Percentiles rank a stretch among this genome's conserved stretches.
Evolutionary conservation across 2,797 vertebrate species (phyloP).

Genomic region (Myotis myotis): DNA sequence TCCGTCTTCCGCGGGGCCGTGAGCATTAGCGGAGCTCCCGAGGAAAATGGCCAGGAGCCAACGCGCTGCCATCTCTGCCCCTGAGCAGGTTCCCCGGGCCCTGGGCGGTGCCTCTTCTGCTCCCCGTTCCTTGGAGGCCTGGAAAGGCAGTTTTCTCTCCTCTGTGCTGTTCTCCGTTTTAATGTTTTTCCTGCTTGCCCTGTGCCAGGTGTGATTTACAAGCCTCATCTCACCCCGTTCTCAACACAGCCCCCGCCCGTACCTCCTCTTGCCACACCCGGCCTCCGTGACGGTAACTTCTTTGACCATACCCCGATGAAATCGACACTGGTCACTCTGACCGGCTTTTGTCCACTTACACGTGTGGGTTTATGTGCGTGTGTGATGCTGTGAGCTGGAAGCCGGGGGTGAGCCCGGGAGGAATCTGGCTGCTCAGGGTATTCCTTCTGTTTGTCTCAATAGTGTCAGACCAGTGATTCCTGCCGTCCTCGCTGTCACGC

Average conservation of each 20-base stretch:
- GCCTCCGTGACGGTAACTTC: background rate
- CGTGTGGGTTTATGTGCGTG: background rate
- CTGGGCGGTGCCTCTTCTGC: accelerated
- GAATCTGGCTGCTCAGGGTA: background rate
- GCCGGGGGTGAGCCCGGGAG: background rate
- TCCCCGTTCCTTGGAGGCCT: background rate
- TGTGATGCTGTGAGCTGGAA: background rate
- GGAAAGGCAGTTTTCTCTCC: background rate
- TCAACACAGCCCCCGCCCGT: background rate
- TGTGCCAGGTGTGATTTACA: background rate
- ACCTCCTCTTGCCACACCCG: accelerated
- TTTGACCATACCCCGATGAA: background rate
- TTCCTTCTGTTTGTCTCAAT: background rate
- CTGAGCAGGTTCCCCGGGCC: background rate
- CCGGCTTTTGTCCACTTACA: background rate
- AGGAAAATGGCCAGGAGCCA: background rate
- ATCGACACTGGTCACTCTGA: background rate
- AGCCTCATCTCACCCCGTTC: background rate
- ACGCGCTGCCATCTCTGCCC: background rate
- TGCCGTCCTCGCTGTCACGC: background rate
- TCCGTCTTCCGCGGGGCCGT: background rate
- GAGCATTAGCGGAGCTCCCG: background rate
- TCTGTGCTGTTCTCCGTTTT: background rate
- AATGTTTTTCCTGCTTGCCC: background rate
- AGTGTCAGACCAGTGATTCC: background rate